Conservation (phyloP, 2,888 invertebrate species). For the Emmelina monodactyla region DNA sequence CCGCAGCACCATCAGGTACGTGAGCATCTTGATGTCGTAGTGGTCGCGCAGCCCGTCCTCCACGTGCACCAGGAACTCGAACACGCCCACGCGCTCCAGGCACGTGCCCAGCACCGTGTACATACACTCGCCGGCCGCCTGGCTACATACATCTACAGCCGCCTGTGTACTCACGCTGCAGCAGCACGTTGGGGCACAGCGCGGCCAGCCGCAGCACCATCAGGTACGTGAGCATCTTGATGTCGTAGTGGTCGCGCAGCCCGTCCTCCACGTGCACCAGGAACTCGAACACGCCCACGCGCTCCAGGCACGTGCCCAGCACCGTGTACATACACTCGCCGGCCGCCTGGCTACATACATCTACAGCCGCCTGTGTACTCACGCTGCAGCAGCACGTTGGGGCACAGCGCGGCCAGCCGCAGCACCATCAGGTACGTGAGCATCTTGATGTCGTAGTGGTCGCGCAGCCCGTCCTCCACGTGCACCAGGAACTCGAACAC, state of each 20-base stretch:
- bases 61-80: slow-evolving; percentile 96
- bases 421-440: slow-evolving; percentile 98
- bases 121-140: slow-evolving; percentile 99
- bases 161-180: slow-evolving; percentile 90
- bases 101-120: slow-evolving; percentile 97
- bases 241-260: slow-evolving; percentile 90
- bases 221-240: slow-evolving; percentile 98
- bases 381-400: slow-evolving; percentile 93
- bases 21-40: slow-evolving; percentile 97
- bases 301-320: slow-evolving; percentile 93
- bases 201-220: slow-evolving; percentile 96
- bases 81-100: slow-evolving; percentile 94
- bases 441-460: slow-evolving; percentile 97
- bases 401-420: slow-evolving; percentile 90
- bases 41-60: slow-evolving; percentile 94
- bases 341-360: slow-evolving; percentile 98
- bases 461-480: slow-evolving; percentile 93
- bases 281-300: slow-evolving; percentile 97
- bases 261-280: slow-evolving; percentile 97
- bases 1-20: slow-evolving; percentile 96
- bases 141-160: too few species aligned
- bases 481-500: slow-evolving; percentile 97
- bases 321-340: slow-evolving; percentile 99
- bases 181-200: slow-evolving; percentile 91
- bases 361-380: too few species aligned